A percentile compares a stretch with the other conserved stretches of the same genome.
These are phyloP conservation scores for Drosophila elegans DNA, from an alignment of 1,140 invertebrate species.

Conservation along the genomic window DNA sequence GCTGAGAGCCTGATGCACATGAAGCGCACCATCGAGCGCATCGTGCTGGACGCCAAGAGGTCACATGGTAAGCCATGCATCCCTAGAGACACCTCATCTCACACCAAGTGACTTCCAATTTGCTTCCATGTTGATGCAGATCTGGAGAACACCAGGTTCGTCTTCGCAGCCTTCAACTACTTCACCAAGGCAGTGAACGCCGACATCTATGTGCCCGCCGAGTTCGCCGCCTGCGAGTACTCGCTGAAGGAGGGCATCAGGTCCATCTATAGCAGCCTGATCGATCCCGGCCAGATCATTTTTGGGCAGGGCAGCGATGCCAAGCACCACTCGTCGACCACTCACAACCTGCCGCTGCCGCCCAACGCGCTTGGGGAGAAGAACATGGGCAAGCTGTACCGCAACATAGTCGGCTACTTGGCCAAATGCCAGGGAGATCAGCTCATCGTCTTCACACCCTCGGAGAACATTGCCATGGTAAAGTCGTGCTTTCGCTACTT, in stretches of 20 bases:
- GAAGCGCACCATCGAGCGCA: slow-evolving; percentile 63
- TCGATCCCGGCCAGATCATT: slow-evolving; percentile 66
- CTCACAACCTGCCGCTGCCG: slow-evolving; percentile 70
- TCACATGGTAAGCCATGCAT: slow-evolving; percentile 38
- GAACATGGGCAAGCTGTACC: slow-evolving; percentile 60
- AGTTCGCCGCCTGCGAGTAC: slow-evolving; percentile 65
- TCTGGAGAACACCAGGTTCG: slow-evolving; percentile 48
- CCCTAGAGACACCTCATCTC: background rate
- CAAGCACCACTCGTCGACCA: slow-evolving; percentile 38
- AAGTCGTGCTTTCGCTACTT: slow-evolving; percentile 63
- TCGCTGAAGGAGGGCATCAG: slow-evolving; percentile 60
- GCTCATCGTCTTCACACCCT: slow-evolving; percentile 53
- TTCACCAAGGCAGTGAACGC: slow-evolving; percentile 50
- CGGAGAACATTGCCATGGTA: slow-evolving; percentile 56
- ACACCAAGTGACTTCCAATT: background rate
- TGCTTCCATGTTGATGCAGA: slow-evolving; percentile 19
- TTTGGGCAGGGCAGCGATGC: slow-evolving; percentile 67
- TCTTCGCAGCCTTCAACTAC: slow-evolving; percentile 70
- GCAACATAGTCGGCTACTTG: slow-evolving; percentile 54
- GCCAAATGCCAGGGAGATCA: slow-evolving; percentile 19
- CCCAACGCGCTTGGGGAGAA: slow-evolving; percentile 69
- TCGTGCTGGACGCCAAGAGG: slow-evolving; percentile 35
- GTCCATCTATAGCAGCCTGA: slow-evolving; percentile 56
- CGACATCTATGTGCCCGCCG: slow-evolving; percentile 70
- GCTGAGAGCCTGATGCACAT: slow-evolving; percentile 26